phyloP scores from a whole-genome alignment of 2,113 vertebrate genomes.

The Himantopus leucocephalus region DNA sequence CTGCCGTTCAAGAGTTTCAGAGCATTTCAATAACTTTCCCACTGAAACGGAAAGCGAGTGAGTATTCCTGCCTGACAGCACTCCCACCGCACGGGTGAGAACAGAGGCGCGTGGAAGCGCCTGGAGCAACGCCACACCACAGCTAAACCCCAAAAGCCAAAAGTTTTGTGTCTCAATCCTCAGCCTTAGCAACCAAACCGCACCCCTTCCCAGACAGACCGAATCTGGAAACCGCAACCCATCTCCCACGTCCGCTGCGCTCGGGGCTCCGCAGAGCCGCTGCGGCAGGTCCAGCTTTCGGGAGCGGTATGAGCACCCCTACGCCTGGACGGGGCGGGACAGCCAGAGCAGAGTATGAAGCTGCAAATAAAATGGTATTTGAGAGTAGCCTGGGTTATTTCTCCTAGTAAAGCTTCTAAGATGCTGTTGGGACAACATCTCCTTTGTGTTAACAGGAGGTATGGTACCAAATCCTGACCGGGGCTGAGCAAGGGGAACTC shows the following conservation, averaged over 20 bases:
- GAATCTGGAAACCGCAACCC: not conserved
- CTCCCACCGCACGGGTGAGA: not conserved
- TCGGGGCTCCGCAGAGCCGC: not conserved
- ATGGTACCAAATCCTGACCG: not conserved
- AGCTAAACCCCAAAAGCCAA: not conserved
- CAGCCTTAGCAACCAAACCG: not conserved
- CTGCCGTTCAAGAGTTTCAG: not conserved
- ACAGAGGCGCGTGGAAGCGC: not conserved
- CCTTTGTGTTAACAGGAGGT: not conserved
- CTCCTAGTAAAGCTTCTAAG: not conserved
- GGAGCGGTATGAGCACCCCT: not conserved
- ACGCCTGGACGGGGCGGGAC: rapidly evolving
- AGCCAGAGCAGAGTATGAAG: not conserved
- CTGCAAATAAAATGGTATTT: not conserved
- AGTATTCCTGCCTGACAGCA: rapidly evolving
- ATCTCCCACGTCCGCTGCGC: not conserved
- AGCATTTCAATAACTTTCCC: not conserved
- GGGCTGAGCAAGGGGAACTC: not conserved
- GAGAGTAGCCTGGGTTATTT: not conserved
- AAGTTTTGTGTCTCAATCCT: not conserved
- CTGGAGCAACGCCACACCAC: not conserved
- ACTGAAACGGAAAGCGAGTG: rapidly evolving
- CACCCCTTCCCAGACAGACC: not conserved
- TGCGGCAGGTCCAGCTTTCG: rapidly evolving
- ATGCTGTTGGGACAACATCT: not conserved